Evolutionary conservation across 2,797 vertebrate species (phyloP).

Genomic region (Phylloscopus collybita): DNA sequence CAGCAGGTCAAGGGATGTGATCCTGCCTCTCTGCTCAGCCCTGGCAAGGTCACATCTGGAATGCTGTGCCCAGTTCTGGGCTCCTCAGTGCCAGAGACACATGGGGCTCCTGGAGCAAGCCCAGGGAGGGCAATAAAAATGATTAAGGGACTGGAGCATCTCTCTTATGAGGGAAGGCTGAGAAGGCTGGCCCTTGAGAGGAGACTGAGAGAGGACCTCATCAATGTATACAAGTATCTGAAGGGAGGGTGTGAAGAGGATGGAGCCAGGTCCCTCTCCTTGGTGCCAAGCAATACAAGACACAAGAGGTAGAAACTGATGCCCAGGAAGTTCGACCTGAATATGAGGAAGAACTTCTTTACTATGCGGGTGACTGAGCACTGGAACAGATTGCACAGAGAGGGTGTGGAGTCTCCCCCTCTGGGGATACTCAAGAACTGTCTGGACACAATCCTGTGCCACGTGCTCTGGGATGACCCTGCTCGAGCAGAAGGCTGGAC

Average conservation of each 20-base stretch:
- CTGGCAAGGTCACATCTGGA: not conserved
- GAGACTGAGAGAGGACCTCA: not conserved
- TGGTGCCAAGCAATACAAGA: not conserved
- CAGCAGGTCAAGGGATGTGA: not conserved
- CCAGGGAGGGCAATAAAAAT: not conserved
- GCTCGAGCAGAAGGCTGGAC: not conserved
- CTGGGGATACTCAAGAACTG: not conserved
- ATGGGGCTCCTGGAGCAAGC: not conserved
- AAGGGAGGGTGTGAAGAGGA: not conserved
- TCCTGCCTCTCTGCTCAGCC: not conserved
- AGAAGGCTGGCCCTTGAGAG: not conserved
- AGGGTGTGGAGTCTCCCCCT: not conserved
- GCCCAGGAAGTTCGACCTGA: not conserved
- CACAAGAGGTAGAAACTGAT: not conserved
- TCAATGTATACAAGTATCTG: not conserved
- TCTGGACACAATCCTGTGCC: not conserved
- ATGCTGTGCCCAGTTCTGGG: not conserved
- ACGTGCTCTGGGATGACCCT: not conserved
- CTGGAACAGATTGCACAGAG: not conserved
- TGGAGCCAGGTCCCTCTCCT: accelerated
- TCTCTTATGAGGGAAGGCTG: not conserved
- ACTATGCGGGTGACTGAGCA: accelerated
- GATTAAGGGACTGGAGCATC: not conserved
- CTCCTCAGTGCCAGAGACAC: not conserved
- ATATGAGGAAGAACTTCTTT: not conserved